phyloP scores from a whole-genome alignment of 2,888 invertebrate genomes.

The Ectobius pallidus region DNA sequence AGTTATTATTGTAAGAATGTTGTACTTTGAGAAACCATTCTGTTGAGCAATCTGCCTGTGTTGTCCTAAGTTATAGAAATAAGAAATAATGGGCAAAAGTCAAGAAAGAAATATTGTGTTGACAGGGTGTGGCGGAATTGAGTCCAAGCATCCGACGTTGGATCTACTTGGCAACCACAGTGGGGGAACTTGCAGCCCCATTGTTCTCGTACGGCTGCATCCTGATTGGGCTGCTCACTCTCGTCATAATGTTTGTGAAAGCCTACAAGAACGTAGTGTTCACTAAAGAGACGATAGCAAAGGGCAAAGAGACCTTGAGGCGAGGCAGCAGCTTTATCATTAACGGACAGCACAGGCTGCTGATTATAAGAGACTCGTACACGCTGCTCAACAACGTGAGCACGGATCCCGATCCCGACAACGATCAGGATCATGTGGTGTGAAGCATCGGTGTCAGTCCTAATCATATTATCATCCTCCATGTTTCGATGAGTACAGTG shows the following conservation, averaged over 20 bases:
- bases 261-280: slow-evolving; percentile 78
- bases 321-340: slow-evolving; percentile 45
- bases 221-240: slow-evolving; percentile 67
- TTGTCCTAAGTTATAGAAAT: too few relatives aligned
- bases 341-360: slow-evolving; percentile 62
- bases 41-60: too few relatives aligned
- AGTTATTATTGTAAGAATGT: too few relatives aligned
- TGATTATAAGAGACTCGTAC: slow-evolving; percentile 66
- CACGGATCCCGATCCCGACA: slow-evolving; percentile 45
- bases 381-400: slow-evolving; percentile 54
- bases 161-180: slow-evolving; percentile 80
- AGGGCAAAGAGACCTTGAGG: slow-evolving; percentile 64
- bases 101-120: too few relatives aligned
- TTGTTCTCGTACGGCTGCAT: slow-evolving; percentile 75
- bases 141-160: slow-evolving; percentile 80
- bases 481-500: too few relatives aligned
- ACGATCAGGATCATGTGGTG: slow-evolving; percentile 30
- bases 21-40: too few relatives aligned
- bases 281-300: slow-evolving; percentile 72
- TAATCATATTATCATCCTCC: too few relatives aligned
- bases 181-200: slow-evolving; percentile 75
- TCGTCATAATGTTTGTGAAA: slow-evolving; percentile 71
- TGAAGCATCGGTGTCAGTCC: too few relatives aligned
- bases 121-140: slow-evolving; percentile 77
- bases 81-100: too few relatives aligned